A percentile compares a stretch with the other conserved stretches of the same genome.
Evolutionary conservation across 2,888 invertebrate genomes (phyloP).

Genomic region (Pteria penguin): DNA sequence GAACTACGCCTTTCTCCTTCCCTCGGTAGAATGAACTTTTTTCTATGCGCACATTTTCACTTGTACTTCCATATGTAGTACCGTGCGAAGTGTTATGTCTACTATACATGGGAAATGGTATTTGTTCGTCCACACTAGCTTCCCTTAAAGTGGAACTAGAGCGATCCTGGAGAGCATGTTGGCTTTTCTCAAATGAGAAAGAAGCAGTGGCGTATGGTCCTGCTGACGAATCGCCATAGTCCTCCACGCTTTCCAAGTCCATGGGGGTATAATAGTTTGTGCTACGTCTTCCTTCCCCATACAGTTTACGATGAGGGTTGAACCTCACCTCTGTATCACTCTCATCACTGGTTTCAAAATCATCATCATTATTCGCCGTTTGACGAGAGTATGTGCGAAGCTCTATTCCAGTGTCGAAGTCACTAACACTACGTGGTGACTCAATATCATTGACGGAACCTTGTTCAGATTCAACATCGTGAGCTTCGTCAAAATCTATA

Average conservation of each 20-base stretch:
- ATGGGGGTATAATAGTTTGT: conserved; percentile 40
- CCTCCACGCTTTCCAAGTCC: conserved; percentile 39
- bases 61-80: conserved; percentile 40
- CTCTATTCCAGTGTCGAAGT: conserved; percentile 50
- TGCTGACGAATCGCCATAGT: conserved; percentile 17
- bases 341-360: conserved; percentile 59
- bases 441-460: conserved; percentile 59
- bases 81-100: conserved; percentile 41
- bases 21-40: conserved; percentile 48
- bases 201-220: conserved; percentile 17
- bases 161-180: conserved; percentile 34
- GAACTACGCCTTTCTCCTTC: conserved; percentile 34
- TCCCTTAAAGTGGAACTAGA: conserved; percentile 44
- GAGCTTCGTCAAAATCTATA: conserved; percentile 65
- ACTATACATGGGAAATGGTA: conserved; percentile 47
- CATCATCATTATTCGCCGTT: conserved; percentile 41
- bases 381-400: conserved; percentile 41
- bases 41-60: conserved; percentile 55
- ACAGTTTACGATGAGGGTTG: conserved; percentile 18
- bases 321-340: conserved; percentile 54
- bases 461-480: conserved; percentile 64
- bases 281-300: conserved; percentile 6
- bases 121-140: conserved; percentile 50
- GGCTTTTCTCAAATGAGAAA: conserved; percentile 41
- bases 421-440: conserved; percentile 66